Percentiles rank a stretch among this genome's conserved stretches.
These are phyloP conservation scores for Drosophila colorata DNA, from an alignment of 2,888 invertebrate genomes.

Conservation along the genomic window DNA sequence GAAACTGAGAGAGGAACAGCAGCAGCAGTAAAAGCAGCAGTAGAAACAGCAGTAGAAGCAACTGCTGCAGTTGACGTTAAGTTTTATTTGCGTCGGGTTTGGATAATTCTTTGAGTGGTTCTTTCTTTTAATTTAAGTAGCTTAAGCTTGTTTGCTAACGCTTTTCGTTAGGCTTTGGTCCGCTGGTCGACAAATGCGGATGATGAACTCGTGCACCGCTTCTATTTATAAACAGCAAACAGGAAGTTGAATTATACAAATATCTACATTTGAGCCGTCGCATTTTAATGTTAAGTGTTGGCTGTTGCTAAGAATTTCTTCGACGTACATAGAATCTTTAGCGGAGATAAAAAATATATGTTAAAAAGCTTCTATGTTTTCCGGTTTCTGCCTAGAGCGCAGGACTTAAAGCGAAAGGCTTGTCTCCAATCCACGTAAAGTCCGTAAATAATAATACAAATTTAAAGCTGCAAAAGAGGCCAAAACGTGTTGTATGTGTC, in stretches of 20 bases:
- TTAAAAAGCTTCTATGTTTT: neutral
- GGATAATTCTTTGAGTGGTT: constrained; percentile 60
- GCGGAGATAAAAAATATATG: neutral
- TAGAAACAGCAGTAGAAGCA: neutral
- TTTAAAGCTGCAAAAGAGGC: no score
- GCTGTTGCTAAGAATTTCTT: neutral
- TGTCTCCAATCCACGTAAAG: neutral
- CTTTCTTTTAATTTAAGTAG: constrained; percentile 64
- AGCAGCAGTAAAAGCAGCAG: neutral
- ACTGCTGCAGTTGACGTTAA: constrained; percentile 48
- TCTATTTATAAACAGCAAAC: constrained; percentile 19
- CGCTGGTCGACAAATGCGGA: neutral
- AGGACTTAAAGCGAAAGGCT: no score
- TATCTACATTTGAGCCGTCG: constrained; percentile 1
- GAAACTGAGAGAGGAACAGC: neutral
- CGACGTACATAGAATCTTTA: neutral
- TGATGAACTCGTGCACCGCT: constrained; percentile 6
- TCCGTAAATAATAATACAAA: no score
- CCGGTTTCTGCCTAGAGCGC: neutral
- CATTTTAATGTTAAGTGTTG: neutral
- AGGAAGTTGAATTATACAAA: constrained; percentile 4
- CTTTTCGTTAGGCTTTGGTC: constrained; percentile 20
- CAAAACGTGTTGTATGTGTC: no score
- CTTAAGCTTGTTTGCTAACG: constrained; percentile 50
- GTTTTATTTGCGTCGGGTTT: constrained; percentile 60